A percentile compares a stretch with the other conserved stretches of the same genome.
phyloP scores from a whole-genome alignment of 2,113 vertebrate genomes.

The Neolamprologus longior region DNA sequence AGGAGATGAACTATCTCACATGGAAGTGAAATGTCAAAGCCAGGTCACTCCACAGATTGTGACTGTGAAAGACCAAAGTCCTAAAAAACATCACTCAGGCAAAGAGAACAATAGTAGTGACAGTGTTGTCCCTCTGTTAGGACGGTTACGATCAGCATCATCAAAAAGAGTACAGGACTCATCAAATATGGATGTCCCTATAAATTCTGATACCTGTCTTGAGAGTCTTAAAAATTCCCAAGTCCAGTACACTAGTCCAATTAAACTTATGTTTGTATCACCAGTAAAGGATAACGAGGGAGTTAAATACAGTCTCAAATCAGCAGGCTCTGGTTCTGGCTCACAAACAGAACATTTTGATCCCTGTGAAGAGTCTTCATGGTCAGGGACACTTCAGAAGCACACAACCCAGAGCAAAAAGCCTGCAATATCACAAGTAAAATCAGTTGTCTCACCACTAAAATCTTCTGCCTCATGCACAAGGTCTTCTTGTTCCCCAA shows the following conservation, averaged over 20 bases:
- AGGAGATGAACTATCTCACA: not conserved
- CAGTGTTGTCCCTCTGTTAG: not conserved
- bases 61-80: not conserved
- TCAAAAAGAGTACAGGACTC: not conserved
- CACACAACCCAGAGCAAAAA: slow-evolving; percentile 6
- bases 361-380: slow-evolving; percentile 68
- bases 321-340: slow-evolving; percentile 65
- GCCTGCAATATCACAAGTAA: not conserved
- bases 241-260: slow-evolving; percentile 81
- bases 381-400: slow-evolving; percentile 42
- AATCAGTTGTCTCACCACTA: not conserved
- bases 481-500: not conserved
- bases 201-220: slow-evolving; percentile 3
- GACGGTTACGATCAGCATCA: slow-evolving; percentile 30
- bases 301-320: slow-evolving; percentile 86
- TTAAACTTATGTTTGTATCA: slow-evolving; percentile 96
- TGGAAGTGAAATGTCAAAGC: not conserved
- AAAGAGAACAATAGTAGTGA: not conserved
- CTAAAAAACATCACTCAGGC: not conserved
- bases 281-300: slow-evolving; percentile 80
- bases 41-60: not conserved
- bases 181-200: not conserved
- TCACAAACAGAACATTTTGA: slow-evolving; percentile 59
- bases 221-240: not conserved
- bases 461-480: not conserved